Evolutionary conservation across 1,140 invertebrate species (phyloP).

Genomic region (Lineus longissimus): DNA sequence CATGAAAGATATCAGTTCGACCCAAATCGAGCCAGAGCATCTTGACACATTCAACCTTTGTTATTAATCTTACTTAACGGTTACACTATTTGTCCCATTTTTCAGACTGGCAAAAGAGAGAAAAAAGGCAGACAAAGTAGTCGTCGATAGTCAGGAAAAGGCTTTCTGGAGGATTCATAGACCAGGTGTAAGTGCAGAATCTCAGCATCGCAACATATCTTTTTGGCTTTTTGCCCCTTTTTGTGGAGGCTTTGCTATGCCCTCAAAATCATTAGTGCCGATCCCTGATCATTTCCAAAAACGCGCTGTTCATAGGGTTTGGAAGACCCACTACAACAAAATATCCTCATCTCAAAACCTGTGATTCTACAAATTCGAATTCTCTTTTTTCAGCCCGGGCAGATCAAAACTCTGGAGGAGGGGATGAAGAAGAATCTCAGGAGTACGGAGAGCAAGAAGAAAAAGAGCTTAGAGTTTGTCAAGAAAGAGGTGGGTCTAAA

Average conservation of each 20-base stretch:
- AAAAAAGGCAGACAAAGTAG: slow-evolving; percentile 92
- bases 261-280: neutral
- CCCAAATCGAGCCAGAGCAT: no score
- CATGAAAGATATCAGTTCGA: no score
- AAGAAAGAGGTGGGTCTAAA: slow-evolving; percentile 67
- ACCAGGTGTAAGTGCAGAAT: slow-evolving; percentile 62
- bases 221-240: neutral
- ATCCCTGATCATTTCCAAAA: neutral
- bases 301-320: neutral
- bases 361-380: no score
- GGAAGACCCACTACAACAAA: no score
- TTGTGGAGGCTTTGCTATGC: neutral
- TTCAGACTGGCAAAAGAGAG: slow-evolving; percentile 74
- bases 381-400: slow-evolving; percentile 62
- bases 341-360: no score
- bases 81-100: neutral
- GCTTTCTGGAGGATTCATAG: slow-evolving; percentile 95
- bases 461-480: slow-evolving; percentile 69
- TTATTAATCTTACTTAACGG: no score
- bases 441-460: slow-evolving; percentile 37
- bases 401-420: slow-evolving; percentile 72
- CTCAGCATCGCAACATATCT: neutral
- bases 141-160: slow-evolving; percentile 91
- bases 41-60: no score
- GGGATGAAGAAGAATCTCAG: slow-evolving; percentile 42